These are phyloP conservation scores for Diorhabda sublineata DNA, from an alignment of 1,140 invertebrate species.

Conservation along the genomic window DNA sequence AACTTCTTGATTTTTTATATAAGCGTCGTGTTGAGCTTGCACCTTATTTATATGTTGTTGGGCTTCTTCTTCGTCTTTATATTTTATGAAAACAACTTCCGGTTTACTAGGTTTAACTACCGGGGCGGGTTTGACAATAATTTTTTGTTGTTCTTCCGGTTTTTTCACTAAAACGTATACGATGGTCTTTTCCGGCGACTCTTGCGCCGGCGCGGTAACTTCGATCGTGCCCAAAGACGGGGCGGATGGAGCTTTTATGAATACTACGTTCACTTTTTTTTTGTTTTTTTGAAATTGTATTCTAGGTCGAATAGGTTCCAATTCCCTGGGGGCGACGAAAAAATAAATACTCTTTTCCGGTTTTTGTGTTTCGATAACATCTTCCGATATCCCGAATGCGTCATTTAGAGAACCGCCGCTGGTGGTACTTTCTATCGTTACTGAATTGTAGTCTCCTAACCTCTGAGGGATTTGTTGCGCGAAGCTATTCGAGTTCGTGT, in stretches of 20 bases:
- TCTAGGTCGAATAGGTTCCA: slow-evolving; percentile 52
- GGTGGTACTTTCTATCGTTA: neutral
- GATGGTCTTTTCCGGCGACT: slow-evolving; percentile 79
- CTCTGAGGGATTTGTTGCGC: no score
- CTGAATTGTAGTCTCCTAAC: neutral
- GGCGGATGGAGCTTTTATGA: slow-evolving; percentile 79
- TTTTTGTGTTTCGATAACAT: neutral
- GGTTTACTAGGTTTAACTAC: slow-evolving; percentile 76
- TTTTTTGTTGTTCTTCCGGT: slow-evolving; percentile 68
- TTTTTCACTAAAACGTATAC: slow-evolving; percentile 85
- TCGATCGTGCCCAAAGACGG: slow-evolving; percentile 69
- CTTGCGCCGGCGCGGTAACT: slow-evolving; percentile 55
- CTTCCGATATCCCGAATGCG: slow-evolving; percentile 4
- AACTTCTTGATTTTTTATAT: no score
- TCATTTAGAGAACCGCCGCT: slow-evolving; percentile 9
- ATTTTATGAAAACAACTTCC: slow-evolving; percentile 85
- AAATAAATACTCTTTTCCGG: slow-evolving; percentile 74
- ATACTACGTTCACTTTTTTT: slow-evolving; percentile 85
- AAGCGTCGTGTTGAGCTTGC: no score
- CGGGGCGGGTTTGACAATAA: slow-evolving; percentile 68
- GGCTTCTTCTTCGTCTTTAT: slow-evolving; percentile 70
- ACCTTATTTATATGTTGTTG: slow-evolving; percentile 17
- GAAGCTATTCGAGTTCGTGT: no score
- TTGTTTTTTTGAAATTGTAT: slow-evolving; percentile 53
- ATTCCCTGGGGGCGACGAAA: slow-evolving; percentile 62